phyloP scores from a whole-genome alignment of 2,113 vertebrate genomes.

The Opisthocomus hoazin region DNA sequence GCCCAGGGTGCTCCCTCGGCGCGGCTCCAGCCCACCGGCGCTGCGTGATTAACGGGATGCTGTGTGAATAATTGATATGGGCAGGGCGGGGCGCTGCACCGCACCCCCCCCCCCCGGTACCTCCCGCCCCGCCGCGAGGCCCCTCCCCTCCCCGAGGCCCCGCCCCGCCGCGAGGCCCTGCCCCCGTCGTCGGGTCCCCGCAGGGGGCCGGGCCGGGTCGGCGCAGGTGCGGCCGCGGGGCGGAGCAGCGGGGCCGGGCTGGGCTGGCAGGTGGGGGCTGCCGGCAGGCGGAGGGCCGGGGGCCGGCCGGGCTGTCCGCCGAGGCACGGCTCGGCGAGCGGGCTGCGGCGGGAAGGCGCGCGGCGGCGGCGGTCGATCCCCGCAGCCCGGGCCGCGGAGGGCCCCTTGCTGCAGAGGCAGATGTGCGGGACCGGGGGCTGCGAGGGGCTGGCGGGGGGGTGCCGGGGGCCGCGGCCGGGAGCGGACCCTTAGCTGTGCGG shows the following conservation, averaged over 20 bases:
- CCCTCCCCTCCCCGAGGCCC: neutral
- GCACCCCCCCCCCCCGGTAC: too few species aligned
- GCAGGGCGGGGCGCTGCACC: neutral
- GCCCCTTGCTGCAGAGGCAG: neutral
- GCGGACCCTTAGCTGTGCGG: neutral
- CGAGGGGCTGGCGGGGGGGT: neutral
- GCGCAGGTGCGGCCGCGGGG: neutral
- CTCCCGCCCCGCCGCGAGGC: neutral
- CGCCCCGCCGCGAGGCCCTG: neutral
- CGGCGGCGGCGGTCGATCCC: neutral
- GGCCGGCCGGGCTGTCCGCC: neutral
- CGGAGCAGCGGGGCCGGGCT: neutral
- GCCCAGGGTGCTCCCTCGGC: neutral
- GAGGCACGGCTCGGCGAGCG: neutral
- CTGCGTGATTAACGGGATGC: neutral
- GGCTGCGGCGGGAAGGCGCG: neutral
- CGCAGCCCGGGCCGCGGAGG: neutral
- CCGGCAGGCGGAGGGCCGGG: neutral
- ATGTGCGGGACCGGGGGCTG: neutral
- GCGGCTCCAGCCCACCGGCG: neutral
- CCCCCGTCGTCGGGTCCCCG: neutral
- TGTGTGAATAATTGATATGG: neutral
- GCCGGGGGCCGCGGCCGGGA: neutral
- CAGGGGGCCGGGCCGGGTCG: neutral
- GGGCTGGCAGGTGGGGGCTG: neutral